Base-by-base conservation (phyloP, 2,888 invertebrate genomes). In the Abscondita cerata region DNA sequence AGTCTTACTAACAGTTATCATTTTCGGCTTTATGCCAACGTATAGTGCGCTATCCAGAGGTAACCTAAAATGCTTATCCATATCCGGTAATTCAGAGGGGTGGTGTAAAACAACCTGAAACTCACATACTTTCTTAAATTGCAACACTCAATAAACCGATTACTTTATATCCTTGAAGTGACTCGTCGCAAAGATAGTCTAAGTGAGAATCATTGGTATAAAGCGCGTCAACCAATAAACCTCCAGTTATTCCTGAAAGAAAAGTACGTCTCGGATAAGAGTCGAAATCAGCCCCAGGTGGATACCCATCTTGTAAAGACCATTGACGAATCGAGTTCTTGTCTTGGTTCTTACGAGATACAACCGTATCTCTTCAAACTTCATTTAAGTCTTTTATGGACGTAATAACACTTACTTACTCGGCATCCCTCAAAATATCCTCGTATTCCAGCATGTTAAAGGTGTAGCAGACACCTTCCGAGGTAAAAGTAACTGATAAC, bases 231-330 rank as follows among this genome's bases (percentile, higher is more conserved):
- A 89, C 80, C 47, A 84, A 83, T 8, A 89, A 74, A 19, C 60
- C 60, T 5, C 44, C 55, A 3, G 20, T 13, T 11, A 51, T 34
- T 4, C 60, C 60, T 0, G 60, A 25, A 8, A 61, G 11, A n/a
- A 85, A 78, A 2, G 89, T 89, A 70, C 90, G 81, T 68, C 84
- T 81, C 0, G 90, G 90, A 77, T 87, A 90, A 0, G 87, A 85
- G 46, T 86, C 83, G 8, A 86, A 79, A 0, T 82, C 81, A n/a
- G 48, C 58, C 44, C 72, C 73, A 11, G 64, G 63, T 0, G 85
- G 81, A 68, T 90, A 90, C 0, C 90, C 90, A 8, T 81, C 80
- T 71, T 89, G 89, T 40, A 89, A 80, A 66, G 82, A 85, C 90
- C 90, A 90, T 13, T 83, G 82, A 59, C 80, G 73, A 0, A 78